A percentile compares a stretch with the other conserved stretches of the same genome.
phyloP scores from a whole-genome alignment of 2,797 vertebrate species.

The Xiphophorus birchmanni region DNA sequence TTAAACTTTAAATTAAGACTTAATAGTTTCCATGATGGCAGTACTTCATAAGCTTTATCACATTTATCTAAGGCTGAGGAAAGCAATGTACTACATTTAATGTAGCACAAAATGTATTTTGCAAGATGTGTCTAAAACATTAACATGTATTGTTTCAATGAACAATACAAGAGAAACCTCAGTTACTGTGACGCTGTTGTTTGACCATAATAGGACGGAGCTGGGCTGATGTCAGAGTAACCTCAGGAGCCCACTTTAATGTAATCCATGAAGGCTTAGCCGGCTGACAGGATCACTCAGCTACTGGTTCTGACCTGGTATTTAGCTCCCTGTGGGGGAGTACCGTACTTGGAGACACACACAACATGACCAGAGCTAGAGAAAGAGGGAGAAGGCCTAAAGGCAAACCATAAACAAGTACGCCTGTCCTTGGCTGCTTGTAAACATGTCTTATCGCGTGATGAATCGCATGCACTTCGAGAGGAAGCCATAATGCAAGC shows the following conservation, averaged over 20 bases:
- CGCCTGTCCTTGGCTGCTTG: slow-evolving; percentile 51
- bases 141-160: neutral
- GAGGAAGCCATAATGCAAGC: slow-evolving; percentile 36
- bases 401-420: slow-evolving; percentile 60
- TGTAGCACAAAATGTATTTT: neutral
- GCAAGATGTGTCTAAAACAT: neutral
- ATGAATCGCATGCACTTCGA: slow-evolving; percentile 25
- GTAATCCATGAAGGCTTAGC: slow-evolving; percentile 70
- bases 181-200: slow-evolving; percentile 34
- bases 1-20: neutral
- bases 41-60: neutral
- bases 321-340: slow-evolving; percentile 58
- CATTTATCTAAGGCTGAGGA: neutral
- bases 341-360: slow-evolving; percentile 25
- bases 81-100: neutral
- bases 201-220: slow-evolving; percentile 63
- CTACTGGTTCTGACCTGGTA: slow-evolving; percentile 71
- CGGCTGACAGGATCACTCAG: slow-evolving; percentile 76
- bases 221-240: slow-evolving; percentile 54
- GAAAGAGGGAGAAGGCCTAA: slow-evolving; percentile 50
- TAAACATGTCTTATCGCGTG: slow-evolving; percentile 64
- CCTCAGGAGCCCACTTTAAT: slow-evolving; percentile 69
- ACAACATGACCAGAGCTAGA: slow-evolving; percentile 20
- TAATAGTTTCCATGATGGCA: neutral
- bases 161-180: slow-evolving; percentile 40